Conservation (phyloP, 2,888 invertebrate species). For the Galerucella pusilla region DNA sequence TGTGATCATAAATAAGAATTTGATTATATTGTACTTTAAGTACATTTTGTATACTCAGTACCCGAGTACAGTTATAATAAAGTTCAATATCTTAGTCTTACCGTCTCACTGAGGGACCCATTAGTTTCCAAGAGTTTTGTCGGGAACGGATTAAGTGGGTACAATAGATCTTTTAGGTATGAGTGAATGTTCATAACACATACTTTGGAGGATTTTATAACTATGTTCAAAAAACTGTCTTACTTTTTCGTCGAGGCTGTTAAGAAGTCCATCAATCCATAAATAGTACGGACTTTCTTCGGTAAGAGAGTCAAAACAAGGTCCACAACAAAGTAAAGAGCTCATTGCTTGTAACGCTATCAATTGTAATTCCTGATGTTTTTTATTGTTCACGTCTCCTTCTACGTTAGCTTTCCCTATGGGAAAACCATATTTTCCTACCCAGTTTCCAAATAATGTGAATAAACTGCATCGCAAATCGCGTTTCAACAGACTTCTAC, state of each 20-base stretch:
- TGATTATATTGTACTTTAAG: no score
- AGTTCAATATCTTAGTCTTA: no score
- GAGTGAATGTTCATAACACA: no score
- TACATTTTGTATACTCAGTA: no score
- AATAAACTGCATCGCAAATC: conserved; percentile 90
- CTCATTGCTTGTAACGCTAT: conserved; percentile 87
- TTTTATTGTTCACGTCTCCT: conserved; percentile 55
- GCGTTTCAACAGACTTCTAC: conserved; percentile 85
- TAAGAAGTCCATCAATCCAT: conserved; percentile 92
- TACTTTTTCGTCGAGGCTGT: conserved; percentile 88
- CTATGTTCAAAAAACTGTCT: conserved; percentile 19
- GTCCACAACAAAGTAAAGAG: conserved; percentile 93
- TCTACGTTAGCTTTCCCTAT: conserved; percentile 62
- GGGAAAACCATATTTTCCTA: conserved; percentile 85
- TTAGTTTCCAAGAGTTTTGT: no score
- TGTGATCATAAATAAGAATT: no score
- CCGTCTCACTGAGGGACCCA: no score
- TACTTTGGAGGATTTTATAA: no score
- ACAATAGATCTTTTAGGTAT: no score
- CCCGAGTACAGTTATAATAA: no score
- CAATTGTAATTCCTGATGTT: conserved; percentile 66
- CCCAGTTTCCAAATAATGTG: conserved; percentile 93
- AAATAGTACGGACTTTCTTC: conserved; percentile 94
- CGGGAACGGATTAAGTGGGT: no score
- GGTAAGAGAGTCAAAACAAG: conserved; percentile 89